Base-by-base conservation (phyloP, 2,113 vertebrate genomes). In the Podarcis cretensis region DNA sequence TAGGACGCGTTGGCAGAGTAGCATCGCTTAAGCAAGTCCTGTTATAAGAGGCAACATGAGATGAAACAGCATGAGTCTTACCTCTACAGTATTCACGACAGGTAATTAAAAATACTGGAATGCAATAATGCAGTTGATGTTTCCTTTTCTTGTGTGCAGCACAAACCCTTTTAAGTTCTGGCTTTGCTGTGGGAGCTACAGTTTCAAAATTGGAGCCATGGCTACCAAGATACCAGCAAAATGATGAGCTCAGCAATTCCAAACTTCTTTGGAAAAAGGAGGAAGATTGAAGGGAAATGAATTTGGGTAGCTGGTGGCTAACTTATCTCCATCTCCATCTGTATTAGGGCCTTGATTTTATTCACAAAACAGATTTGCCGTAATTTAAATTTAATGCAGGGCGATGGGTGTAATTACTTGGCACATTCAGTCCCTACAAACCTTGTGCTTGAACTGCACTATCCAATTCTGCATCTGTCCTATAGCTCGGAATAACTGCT, bases 1-100 rank as follows among this genome's bases (percentile, higher is more conserved):
- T 98, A 98, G 0, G 97, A 95, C 0, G 98, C 98, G 59, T 96
- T 92, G 0, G 97, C 97, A 89, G 97, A 98, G 87, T 97, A 97
- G 87, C 98, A 98, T 79, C 94, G 97, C 94, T 97, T 97, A 88
- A 98, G 97, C 43, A 98, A 96, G 25, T 95, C 96, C 98, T 98
- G 77, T 9, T 32, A 81, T 84, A 90, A 12, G 87, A 91, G 43
- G 91, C 0, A 5, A 66, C 0, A 90, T 6, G 83, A 40, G 59
- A n/a, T 77, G 54, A 71, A 63, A 16, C 1, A 68, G 5, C 3
- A 57, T 59, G 75, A 90, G 83, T 82, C 48, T 48, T 5, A 3
- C 79, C 25, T 80, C 68, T 13, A 63, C 1, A 5, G n/a, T 86
- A 91, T 83, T 21, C 84, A 87, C 10, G 2, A 14, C 84, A 89